These are phyloP conservation scores for Melangyna quadrimaculata DNA, from an alignment of 2,888 invertebrate genomes.

Conservation along the genomic window DNA sequence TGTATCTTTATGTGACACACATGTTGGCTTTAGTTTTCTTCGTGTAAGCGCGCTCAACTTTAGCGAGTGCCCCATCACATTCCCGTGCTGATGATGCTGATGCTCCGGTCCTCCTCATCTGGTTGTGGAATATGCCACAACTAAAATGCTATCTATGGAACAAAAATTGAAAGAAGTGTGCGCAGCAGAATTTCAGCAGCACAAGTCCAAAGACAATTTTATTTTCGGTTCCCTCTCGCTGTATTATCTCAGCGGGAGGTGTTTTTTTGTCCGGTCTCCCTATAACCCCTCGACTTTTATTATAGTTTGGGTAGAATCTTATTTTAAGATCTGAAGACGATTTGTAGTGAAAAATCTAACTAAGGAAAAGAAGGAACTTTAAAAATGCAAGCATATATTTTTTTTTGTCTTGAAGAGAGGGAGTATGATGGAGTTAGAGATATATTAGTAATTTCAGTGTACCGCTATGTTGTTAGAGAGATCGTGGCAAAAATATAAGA, in stretches of 20 bases:
- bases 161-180: conserved; percentile 54
- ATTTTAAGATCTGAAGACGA: conserved; percentile 54
- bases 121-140: background rate
- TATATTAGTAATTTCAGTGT: conserved; percentile 9
- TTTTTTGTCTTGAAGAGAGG: background rate
- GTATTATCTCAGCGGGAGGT: conserved; percentile 68
- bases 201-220: conserved; percentile 53
- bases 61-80: conserved; percentile 24
- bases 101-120: no score
- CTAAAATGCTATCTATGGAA: conserved; percentile 48
- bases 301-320: conserved; percentile 29
- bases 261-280: conserved; percentile 47
- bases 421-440: conserved; percentile 3
- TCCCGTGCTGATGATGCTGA: background rate
- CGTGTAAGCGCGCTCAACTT: conserved; percentile 58
- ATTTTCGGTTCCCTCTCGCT: conserved; percentile 48
- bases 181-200: conserved; percentile 39
- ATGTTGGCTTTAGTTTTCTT: conserved; percentile 55
- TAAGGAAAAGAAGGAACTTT: background rate
- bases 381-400: background rate
- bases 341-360: background rate
- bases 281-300: background rate
- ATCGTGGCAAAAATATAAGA: conserved; percentile 42
- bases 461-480: conserved; percentile 13
- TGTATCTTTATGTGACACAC: conserved; percentile 68